A percentile compares a stretch with the other conserved stretches of the same genome.
These are phyloP conservation scores for Papilio glaucus DNA, from an alignment of 1,140 invertebrate genomes.

Conservation along the genomic window DNA sequence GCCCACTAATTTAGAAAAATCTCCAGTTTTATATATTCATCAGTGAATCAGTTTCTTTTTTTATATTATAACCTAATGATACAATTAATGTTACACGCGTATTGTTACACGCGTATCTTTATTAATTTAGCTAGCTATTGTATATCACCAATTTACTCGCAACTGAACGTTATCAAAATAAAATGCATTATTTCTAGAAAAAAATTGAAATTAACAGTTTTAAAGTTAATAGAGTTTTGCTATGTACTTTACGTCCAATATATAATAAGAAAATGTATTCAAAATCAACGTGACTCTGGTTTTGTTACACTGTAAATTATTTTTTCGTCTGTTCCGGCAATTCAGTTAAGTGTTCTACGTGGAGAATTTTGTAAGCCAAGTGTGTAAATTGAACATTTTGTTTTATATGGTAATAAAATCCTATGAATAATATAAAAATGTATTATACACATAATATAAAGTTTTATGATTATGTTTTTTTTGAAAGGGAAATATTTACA, in stretches of 20 bases:
- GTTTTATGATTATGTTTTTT: neutral
- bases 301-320: neutral
- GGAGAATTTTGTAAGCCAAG: neutral
- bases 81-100: no score
- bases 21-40: no score
- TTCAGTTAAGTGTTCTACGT: constrained; percentile 10
- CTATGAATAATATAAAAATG: neutral
- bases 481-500: neutral
- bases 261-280: neutral
- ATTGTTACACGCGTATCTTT: no score
- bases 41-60: no score
- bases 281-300: neutral
- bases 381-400: neutral
- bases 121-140: no score
- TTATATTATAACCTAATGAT: no score
- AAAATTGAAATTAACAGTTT: neutral
- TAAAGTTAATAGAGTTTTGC: neutral
- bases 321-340: neutral
- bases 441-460: neutral
- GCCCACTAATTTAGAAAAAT: no score
- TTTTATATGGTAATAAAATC: neutral
- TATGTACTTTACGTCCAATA: neutral
- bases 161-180: no score
- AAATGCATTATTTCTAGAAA: neutral
- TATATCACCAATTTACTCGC: no score